Base-by-base conservation (phyloP, 2,113 vertebrate species). In the Brachyhypopomus occidentalis region DNA sequence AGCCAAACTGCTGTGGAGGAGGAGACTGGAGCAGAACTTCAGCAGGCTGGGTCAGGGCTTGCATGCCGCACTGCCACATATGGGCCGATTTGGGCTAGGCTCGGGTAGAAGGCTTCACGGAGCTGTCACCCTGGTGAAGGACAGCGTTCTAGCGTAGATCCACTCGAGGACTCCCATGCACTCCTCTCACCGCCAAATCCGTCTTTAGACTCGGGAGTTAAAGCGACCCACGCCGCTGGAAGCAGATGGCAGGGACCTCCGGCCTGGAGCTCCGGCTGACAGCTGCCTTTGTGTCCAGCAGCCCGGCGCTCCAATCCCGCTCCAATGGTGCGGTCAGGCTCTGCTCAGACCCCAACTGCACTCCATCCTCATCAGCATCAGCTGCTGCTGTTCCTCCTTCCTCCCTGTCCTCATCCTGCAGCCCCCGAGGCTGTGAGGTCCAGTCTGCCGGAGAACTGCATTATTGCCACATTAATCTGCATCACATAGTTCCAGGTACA, bases 401-500 rank as follows among this genome's bases (percentile, higher is more conserved):
- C 3, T 75, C 38, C 25, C 45, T 27, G 5, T 62, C 23, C 38
- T 71, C 27, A 41, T 55, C 22, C 14, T 30, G 4, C 0, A 2
- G 20, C n/a, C 62, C 60, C 64, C 20, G 22, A 78, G 69, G 48
- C 11, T 59, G 16, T 17, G 71, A 38, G 55, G 72, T 60, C 62
- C 20, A 6, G 20, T 36, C 60, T 27, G 9, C 30, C 55, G 12
- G 30, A 60, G 75, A 84, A 11, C 56, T n/a, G 0, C 62, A 2
- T 16, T 79, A 79, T 72, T 62, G 67, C 36, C 34, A 59, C 22
- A 6, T 58, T 79, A 71, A 79, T 30, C 34, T 60, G 34, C 17
- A 71, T 71, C 52, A 34, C 71, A 25, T 56, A 45, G 34, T 9
- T 45, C 36, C 2, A 20, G 59, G 34, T 60, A 59, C 8, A 27